Base-by-base conservation (phyloP, 1,140 invertebrate genomes). In the Cherax destructor region DNA sequence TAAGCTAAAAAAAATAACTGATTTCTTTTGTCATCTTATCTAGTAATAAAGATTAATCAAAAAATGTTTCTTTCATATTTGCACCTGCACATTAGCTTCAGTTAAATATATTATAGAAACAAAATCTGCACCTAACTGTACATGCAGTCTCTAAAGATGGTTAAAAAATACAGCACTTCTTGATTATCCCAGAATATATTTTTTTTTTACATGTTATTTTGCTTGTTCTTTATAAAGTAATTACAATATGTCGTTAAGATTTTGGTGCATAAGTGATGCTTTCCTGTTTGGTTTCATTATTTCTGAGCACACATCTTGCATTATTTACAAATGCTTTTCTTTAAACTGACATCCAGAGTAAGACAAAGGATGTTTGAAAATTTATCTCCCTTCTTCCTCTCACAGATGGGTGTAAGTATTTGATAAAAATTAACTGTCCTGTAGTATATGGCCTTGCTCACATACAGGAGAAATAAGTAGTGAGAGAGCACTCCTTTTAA, bases 21-120 rank as follows among this genome's bases (percentile, higher is more conserved):
- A 74, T 30, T 74, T n/a, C 11, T 30, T 74, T 74, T 74, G 69
- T 74, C 69, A 74, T 74, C 11, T 74, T 16, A 74, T 74, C 69
- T 30, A 30, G 69, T 74, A 74, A 74, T 74, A 74, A 74, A 74
- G 69, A 21, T n/a, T 74, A 74, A 74, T 74, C 24, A n/a, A 7
- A 74, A 74, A 7, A 74, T 74, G 69, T 30, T 30, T 74, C 24
- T 74, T 74, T 74, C 69, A 74, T 74, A 74, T 74, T 11, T 74
- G 24, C 69, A 74, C 69, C 69, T 74, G 69, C 24, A 74, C 21
- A 30, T 74, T 74, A 74, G 24, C 21, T 30, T 74, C 24, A 30
- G 6, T 56, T 6, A 74, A 74, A 10, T 74, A 4, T 65, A 18
- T 74, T 0, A 11, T 30, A 74, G 4, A 74, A 24, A 74, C 24